phyloP scores from a whole-genome alignment of 2,113 vertebrate species.

The Ophiodon elongatus region DNA sequence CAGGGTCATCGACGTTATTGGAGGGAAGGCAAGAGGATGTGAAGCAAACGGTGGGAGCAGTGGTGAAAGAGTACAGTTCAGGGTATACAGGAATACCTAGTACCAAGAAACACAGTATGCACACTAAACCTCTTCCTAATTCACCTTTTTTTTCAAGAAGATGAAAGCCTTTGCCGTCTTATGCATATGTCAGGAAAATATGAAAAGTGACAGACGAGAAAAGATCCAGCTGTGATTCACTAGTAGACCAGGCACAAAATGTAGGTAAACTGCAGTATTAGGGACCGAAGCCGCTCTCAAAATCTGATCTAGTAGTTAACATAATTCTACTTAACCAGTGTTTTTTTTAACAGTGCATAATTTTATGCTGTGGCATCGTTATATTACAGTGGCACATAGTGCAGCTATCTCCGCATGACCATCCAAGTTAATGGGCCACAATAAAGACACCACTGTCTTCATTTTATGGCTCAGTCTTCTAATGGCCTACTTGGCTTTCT shows the following conservation, averaged over 20 bases:
- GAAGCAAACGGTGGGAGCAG: constrained; percentile 32
- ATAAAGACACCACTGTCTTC: constrained; percentile 83
- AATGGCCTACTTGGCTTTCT: constrained; percentile 83
- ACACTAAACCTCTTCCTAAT: constrained; percentile 4
- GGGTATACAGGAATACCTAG: neutral
- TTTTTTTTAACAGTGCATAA: constrained; percentile 66
- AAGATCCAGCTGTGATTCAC: constrained; percentile 19
- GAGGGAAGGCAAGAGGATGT: constrained; percentile 41
- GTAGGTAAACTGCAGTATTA: constrained; percentile 15
- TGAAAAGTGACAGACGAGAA: constrained; percentile 11
- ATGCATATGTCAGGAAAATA: constrained; percentile 9
- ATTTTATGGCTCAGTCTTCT: constrained; percentile 83
- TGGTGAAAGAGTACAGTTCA: constrained; percentile 14
- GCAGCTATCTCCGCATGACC: constrained; percentile 77
- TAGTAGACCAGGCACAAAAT: neutral
- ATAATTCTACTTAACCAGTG: constrained; percentile 68
- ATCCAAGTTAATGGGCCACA: constrained; percentile 82
- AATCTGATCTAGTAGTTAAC: constrained; percentile 60
- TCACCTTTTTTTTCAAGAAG: neutral
- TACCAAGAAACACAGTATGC: constrained; percentile 1
- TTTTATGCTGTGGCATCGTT: constrained; percentile 64
- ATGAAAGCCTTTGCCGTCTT: constrained; percentile 5
- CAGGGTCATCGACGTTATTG: constrained; percentile 75
- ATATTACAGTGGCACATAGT: constrained; percentile 76
- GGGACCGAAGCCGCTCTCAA: constrained; percentile 23